Evolutionary conservation across 1,140 invertebrate genomes (phyloP), one percentile per base, ranked within the genome.

Genomic region (Cotesia typhae): DNA sequence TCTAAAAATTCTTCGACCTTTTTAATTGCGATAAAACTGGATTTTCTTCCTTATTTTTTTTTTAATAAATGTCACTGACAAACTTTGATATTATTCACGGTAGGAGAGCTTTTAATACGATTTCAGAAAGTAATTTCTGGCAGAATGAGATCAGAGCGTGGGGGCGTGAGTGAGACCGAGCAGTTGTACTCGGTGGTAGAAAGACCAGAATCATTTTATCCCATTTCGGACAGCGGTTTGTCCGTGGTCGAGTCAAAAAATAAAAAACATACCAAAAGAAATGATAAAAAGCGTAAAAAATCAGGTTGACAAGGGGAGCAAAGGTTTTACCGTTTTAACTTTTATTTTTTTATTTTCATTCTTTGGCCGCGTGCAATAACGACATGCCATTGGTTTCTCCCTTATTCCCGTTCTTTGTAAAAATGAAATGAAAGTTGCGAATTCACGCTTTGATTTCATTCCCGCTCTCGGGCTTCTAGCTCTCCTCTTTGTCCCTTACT

Each of bases 401-500:
- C 57, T 41, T 67, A 67, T 55, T 47, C 59, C 70, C 61, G 69
- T 52, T 35, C 67, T 57, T 51, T 74, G 36, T 53, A 41, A 36
- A 68, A 67, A 65, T 67, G 61, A 69, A 70, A 71, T 63, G 67
- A 83, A 83, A 85, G 80, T 84, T 83, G 78, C 80, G 79, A 83
- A 82, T 82, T 85, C 82, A 83, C 81, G 82, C 80, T 85, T 82
- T 81, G 81, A 83, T 83, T 85, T 79, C 79, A 78, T 79, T 79
- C 70, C 61, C 61, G 41, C 28, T 60, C 61, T 73, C 55, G 64
- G 35, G 35, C 41, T 28, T n/a, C 47, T 35, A 20, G 20, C 17
- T 38, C 66, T 68, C 3, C 36, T 28, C 14, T 61, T 59, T 28
- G 12, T 14, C 28, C 17, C 12, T 65, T 52, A 52, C 47, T 64